phyloP scores from a whole-genome alignment of 2,797 vertebrate genomes.

The Zalophus californianus region DNA sequence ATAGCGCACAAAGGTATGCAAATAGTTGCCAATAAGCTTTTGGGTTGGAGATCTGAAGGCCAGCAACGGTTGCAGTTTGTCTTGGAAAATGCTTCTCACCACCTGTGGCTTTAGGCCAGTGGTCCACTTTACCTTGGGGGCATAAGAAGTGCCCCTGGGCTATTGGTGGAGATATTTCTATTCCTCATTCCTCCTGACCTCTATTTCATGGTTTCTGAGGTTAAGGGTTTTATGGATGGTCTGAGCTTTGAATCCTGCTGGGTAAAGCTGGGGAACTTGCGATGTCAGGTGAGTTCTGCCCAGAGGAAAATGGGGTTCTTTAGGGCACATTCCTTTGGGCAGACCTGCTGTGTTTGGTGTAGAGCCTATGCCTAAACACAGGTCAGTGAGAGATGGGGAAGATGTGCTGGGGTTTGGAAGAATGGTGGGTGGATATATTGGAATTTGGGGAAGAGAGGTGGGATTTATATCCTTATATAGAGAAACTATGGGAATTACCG shows the following conservation, averaged over 20 bases:
- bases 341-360: not conserved
- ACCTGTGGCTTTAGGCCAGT: not conserved
- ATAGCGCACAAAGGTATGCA: not conserved
- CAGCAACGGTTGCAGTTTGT: not conserved
- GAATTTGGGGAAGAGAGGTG: not conserved
- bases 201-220: not conserved
- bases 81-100: not conserved
- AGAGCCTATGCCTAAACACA: not conserved
- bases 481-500: not conserved
- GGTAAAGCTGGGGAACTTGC: not conserved
- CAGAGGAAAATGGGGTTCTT: not conserved
- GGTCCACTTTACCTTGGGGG: not conserved
- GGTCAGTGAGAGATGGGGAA: not conserved
- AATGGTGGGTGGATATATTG: not conserved
- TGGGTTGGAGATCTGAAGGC: not conserved
- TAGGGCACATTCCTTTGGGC: not conserved
- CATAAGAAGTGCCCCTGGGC: not conserved
- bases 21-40: conserved; percentile 1
- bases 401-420: not conserved
- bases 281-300: not conserved
- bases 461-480: not conserved
- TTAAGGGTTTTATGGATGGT: not conserved
- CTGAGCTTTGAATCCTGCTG: not conserved
- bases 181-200: not conserved
- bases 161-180: not conserved